Conservation (phyloP, 2,888 invertebrate genomes). For the Nudaria mundana region DNA sequence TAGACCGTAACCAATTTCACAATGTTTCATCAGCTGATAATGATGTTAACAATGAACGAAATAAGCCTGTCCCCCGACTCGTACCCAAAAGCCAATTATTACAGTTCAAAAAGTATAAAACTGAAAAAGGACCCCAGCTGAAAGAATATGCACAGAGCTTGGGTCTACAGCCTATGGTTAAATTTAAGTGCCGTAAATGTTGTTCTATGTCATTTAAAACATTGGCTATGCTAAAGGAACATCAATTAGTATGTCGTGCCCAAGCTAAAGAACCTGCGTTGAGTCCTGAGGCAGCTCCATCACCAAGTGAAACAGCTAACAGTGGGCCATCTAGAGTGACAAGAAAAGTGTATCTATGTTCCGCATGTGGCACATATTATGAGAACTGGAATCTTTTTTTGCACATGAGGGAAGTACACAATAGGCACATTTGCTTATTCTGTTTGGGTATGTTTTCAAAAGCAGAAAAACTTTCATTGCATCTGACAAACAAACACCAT, state of each 20-base stretch:
- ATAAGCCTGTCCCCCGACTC: conserved; percentile 72
- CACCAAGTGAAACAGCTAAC: conserved; percentile 49
- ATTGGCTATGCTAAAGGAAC: conserved; percentile 84
- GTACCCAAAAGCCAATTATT: conserved; percentile 72
- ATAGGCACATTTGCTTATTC: conserved; percentile 90
- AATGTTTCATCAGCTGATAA: conserved; percentile 54
- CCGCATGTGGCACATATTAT: conserved; percentile 91
- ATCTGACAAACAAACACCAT: conserved; percentile 89
- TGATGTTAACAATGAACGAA: conserved; percentile 57
- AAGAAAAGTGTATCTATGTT: conserved; percentile 90
- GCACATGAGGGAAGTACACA: conserved; percentile 91
- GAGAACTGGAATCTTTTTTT: conserved; percentile 93
- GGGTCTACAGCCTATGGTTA: conserved; percentile 86
- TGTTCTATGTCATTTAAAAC: conserved; percentile 85
- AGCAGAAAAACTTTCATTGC: conserved; percentile 89
- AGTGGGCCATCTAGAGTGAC: conserved; percentile 82
- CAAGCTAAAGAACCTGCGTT: conserved; percentile 66
- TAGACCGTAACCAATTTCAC: conserved; percentile 57
- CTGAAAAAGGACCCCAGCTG: conserved; percentile 64
- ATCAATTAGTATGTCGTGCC: conserved; percentile 83
- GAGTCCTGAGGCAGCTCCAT: conserved; percentile 61
- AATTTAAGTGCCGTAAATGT: conserved; percentile 88
- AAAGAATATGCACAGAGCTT: conserved; percentile 87
- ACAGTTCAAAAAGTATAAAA: conserved; percentile 71
- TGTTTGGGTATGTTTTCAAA: conserved; percentile 92